These are phyloP conservation scores for Porites divaricata DNA, from an alignment of 92 coral and sea anemone species.

Conservation along the genomic window DNA sequence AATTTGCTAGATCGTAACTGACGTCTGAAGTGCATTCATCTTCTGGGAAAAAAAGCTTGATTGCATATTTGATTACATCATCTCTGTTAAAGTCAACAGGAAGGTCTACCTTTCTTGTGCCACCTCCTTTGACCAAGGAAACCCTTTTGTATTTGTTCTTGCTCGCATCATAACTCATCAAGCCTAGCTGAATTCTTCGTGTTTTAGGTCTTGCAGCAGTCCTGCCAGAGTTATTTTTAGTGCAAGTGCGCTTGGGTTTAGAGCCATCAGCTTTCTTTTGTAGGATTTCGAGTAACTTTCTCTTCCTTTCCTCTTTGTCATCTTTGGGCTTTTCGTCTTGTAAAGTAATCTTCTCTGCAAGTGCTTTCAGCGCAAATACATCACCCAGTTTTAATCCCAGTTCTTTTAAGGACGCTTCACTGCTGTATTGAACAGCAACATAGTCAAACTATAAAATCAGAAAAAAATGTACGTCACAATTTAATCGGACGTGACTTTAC, in stretches of 20 bases:
- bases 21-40: neutral
- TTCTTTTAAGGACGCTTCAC: neutral
- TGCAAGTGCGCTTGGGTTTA: neutral
- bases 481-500: no score
- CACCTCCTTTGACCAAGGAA: conserved; percentile 9
- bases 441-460: neutral
- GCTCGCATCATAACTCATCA: neutral
- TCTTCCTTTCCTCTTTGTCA: neutral
- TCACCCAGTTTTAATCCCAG: neutral
- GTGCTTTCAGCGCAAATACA: neutral
- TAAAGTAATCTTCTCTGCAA: neutral
- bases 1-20: neutral
- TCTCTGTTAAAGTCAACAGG: conserved; percentile 7
- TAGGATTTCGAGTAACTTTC: neutral
- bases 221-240: neutral
- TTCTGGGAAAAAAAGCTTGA: neutral
- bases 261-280: neutral
- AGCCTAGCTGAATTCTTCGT: neutral
- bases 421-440: neutral
- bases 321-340: neutral
- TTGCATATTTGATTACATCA: conserved; percentile 1
- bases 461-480: neutral
- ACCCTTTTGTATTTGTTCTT: neutral
- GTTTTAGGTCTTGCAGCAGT: neutral
- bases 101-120: conserved; percentile 9